These are phyloP conservation scores for Intellagama lesueurii DNA, from an alignment of 2,797 vertebrate species.

Conservation along the genomic window DNA sequence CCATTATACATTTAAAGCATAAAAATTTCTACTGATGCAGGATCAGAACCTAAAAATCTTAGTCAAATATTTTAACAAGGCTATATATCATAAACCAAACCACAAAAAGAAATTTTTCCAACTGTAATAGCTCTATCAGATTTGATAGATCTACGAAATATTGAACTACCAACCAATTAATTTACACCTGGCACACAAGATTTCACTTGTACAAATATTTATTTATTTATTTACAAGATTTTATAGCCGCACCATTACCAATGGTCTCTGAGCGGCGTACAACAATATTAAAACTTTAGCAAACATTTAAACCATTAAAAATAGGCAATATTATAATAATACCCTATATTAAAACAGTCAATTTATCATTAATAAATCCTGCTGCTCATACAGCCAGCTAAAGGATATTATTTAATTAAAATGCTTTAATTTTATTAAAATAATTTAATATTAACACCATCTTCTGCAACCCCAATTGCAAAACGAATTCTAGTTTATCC, in stretches of 20 bases:
- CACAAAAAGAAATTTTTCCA: neutral
- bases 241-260: too few species aligned
- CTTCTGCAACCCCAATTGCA: too few species aligned
- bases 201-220: neutral
- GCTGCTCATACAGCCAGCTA: too few species aligned
- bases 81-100: constrained; percentile 48
- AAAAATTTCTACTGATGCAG: constrained; percentile 42
- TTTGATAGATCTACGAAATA: neutral
- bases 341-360: too few species aligned
- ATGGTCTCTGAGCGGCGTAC: too few species aligned
- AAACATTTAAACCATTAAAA: too few species aligned
- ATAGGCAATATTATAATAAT: too few species aligned
- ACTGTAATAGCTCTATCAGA: neutral
- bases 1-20: constrained; percentile 21
- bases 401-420: too few species aligned
- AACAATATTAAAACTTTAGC: too few species aligned
- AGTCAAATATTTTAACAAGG: constrained; percentile 51
- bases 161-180: neutral
- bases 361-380: too few species aligned
- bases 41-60: constrained; percentile 24
- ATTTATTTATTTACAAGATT: too few species aligned
- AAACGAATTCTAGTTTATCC: neutral
- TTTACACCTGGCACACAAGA: neutral
- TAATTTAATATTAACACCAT: neutral
- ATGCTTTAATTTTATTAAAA: too few species aligned